Evolutionary conservation across 2,797 vertebrate genomes (phyloP).

Genomic region (Smutsia temminckii): DNA sequence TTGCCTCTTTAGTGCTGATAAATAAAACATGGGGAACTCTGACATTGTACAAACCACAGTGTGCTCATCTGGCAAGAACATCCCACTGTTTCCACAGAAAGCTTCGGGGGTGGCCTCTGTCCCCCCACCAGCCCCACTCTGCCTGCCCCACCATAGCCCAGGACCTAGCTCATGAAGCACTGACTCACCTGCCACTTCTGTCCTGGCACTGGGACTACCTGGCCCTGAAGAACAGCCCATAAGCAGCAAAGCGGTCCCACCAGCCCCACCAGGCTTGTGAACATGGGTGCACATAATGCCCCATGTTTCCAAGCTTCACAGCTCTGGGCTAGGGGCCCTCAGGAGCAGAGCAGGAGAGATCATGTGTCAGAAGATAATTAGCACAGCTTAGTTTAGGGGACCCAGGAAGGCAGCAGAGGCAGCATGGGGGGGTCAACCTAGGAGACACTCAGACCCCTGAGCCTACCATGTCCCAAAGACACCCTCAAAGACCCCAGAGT

Average conservation of each 20-base stretch:
- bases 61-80: slow-evolving; percentile 82
- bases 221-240: not conserved
- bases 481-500: not conserved
- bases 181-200: accelerated
- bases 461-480: not conserved
- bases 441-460: not conserved
- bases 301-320: slow-evolving; percentile 79
- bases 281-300: accelerated
- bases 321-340: slow-evolving; percentile 73
- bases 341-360: slow-evolving; percentile 79
- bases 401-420: accelerated
- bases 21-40: slow-evolving; percentile 81
- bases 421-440: not conserved
- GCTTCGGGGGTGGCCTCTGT: not conserved
- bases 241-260: not conserved
- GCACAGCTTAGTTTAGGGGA: slow-evolving; percentile 81
- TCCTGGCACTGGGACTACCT: not conserved
- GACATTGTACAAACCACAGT: slow-evolving; percentile 69
- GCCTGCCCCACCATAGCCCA: not conserved
- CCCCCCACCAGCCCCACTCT: not conserved
- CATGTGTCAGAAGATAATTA: slow-evolving; percentile 80
- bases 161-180: not conserved
- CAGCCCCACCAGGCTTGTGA: not conserved
- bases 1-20: slow-evolving; percentile 90
- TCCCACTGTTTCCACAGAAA: slow-evolving; percentile 85